phyloP scores from a whole-genome alignment of 92 coral and sea anemone genomes.

The Umimayanthus chanpuru region DNA sequence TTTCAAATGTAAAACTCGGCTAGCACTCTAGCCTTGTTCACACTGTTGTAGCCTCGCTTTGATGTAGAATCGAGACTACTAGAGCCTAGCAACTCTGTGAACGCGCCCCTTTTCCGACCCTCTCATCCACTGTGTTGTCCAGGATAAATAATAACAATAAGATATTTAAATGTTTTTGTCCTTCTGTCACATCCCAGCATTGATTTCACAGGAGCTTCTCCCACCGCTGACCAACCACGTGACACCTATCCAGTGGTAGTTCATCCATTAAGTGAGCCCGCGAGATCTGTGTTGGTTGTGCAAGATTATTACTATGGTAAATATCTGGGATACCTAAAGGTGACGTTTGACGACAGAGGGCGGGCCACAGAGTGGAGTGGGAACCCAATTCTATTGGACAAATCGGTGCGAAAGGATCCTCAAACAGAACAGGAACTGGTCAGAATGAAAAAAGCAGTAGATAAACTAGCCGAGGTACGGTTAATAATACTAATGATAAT shows the following conservation, averaged over 20 bases:
- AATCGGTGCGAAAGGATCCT: constrained; percentile 63
- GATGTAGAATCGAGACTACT: no score
- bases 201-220: constrained; percentile 60
- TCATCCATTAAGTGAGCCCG: constrained; percentile 59
- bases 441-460: constrained; percentile 70
- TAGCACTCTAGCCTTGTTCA: no score
- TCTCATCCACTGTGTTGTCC: no score
- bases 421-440: constrained; percentile 39
- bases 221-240: constrained; percentile 64
- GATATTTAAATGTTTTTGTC: no score
- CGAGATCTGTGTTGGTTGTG: constrained; percentile 74
- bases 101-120: no score
- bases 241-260: constrained; percentile 88
- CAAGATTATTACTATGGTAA: constrained; percentile 84
- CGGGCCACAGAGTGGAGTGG: constrained; percentile 80
- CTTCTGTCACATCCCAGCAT: no score
- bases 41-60: no score
- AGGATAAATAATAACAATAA: no score
- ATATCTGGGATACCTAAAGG: constrained; percentile 83
- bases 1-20: no score
- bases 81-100: no score
- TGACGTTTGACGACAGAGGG: constrained; percentile 76
- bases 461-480: constrained; percentile 67
- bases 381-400: constrained; percentile 79
- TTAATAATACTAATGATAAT: no score